These are phyloP conservation scores for Lepidurus apus DNA, from an alignment of 1,140 invertebrate genomes.

Conservation along the genomic window DNA sequence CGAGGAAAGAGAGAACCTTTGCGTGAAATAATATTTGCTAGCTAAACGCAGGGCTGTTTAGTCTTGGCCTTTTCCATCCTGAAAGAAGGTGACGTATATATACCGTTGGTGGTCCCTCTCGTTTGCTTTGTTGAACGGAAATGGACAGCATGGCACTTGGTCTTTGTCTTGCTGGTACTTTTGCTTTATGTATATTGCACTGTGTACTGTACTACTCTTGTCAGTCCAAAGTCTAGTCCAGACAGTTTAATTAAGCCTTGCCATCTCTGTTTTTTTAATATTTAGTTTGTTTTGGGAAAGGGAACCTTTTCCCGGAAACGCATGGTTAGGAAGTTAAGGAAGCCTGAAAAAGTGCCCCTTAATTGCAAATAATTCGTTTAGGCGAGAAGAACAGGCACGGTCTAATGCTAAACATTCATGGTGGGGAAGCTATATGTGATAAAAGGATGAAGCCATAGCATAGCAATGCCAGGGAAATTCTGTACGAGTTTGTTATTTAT, in stretches of 20 bases:
- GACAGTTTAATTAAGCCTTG: background rate
- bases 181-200: background rate
- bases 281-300: background rate
- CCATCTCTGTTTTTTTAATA: background rate
- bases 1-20: background rate
- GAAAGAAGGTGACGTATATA: constrained; percentile 6
- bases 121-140: constrained; percentile 1
- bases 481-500: background rate
- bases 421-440: background rate
- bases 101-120: constrained; percentile 5
- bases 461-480: background rate
- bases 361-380: constrained; percentile 8
- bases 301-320: background rate
- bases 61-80: background rate
- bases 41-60: constrained; percentile 10
- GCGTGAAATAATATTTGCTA: constrained; percentile 4
- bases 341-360: background rate
- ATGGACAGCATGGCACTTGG: constrained; percentile 21
- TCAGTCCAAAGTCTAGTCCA: background rate
- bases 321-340: background rate
- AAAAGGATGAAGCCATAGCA: background rate
- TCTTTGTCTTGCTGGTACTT: background rate
- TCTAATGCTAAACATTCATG: background rate
- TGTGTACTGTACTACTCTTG: background rate
- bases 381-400: background rate